phyloP scores from a whole-genome alignment of 2,797 vertebrate species.

The Thalassophryne amazonica region DNA sequence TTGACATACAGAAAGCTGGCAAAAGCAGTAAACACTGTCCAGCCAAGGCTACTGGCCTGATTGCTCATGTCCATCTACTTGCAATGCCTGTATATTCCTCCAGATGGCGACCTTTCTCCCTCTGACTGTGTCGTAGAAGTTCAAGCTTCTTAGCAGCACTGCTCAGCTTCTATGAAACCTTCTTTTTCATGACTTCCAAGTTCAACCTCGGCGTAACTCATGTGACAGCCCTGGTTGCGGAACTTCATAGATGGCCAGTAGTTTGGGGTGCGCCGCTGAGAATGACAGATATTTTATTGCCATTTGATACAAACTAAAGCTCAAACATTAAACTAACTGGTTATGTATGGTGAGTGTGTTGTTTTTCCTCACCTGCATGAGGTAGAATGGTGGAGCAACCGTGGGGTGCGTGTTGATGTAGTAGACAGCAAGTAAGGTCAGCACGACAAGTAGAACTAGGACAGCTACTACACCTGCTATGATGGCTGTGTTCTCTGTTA shows the following conservation, averaged over 20 bases:
- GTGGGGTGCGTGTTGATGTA: conserved; percentile 91
- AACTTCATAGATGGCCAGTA: conserved; percentile 96
- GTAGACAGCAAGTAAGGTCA: conserved; percentile 88
- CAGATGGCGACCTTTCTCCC: conserved; percentile 36
- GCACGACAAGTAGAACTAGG: conserved; percentile 79
- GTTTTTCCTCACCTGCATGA: conserved; percentile 80
- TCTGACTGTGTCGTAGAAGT: conserved; percentile 24
- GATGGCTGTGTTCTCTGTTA: conserved; percentile 83
- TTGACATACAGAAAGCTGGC: conserved; percentile 53
- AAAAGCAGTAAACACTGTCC: conserved; percentile 58
- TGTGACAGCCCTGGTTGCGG: conserved; percentile 81
- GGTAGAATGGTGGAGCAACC: conserved; percentile 85
- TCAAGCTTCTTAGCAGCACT: conserved; percentile 80
- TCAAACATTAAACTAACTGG: background rate
- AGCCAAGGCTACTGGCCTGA: conserved; percentile 34
- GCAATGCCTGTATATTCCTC: conserved; percentile 19
- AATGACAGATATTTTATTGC: conserved; percentile 8
- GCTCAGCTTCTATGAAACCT: conserved; percentile 90
- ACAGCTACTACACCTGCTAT: conserved; percentile 88
- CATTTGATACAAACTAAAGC: background rate
- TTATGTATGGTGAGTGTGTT: background rate
- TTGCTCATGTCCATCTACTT: conserved; percentile 22
- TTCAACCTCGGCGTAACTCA: conserved; percentile 90
- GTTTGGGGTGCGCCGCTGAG: conserved; percentile 85
- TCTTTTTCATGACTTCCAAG: conserved; percentile 89